Conservation (phyloP, 2,888 invertebrate genomes). For the Clostera curtula region DNA sequence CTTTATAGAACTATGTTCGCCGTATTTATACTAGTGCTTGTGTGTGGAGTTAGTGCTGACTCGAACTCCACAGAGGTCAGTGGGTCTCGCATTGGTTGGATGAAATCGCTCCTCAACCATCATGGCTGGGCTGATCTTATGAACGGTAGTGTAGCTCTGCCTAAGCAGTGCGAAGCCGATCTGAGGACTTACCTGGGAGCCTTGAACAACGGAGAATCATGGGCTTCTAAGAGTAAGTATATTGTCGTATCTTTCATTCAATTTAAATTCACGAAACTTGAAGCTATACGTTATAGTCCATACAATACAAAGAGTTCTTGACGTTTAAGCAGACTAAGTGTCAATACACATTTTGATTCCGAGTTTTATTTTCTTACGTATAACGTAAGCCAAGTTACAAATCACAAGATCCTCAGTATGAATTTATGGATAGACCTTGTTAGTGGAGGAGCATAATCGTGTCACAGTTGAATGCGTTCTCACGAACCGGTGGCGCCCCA, state of each 20-base stretch:
- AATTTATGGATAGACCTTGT: too few species aligned
- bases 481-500: too few species aligned
- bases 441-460: too few species aligned
- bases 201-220: slow-evolving; percentile 78
- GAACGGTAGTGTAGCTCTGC: slow-evolving; percentile 51
- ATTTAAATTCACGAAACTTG: too few species aligned
- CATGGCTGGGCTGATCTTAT: slow-evolving; percentile 69
- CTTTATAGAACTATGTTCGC: slow-evolving; percentile 46
- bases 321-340: too few species aligned
- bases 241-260: not conserved
- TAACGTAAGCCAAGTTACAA: too few species aligned
- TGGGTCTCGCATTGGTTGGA: slow-evolving; percentile 77
- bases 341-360: too few species aligned
- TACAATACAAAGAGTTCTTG: too few species aligned
- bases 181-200: slow-evolving; percentile 73
- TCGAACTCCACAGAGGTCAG: slow-evolving; percentile 37
- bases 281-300: too few species aligned
- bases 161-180: slow-evolving; percentile 68
- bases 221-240: slow-evolving; percentile 88
- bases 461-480: too few species aligned
- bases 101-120: slow-evolving; percentile 79
- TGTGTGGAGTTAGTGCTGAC: slow-evolving; percentile 57
- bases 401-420: too few species aligned
- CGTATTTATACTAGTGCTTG: slow-evolving; percentile 47
- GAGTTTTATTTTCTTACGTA: too few species aligned